Evolutionary conservation across 2,888 invertebrate species (phyloP).

Genomic region (Icerya purchasi): DNA sequence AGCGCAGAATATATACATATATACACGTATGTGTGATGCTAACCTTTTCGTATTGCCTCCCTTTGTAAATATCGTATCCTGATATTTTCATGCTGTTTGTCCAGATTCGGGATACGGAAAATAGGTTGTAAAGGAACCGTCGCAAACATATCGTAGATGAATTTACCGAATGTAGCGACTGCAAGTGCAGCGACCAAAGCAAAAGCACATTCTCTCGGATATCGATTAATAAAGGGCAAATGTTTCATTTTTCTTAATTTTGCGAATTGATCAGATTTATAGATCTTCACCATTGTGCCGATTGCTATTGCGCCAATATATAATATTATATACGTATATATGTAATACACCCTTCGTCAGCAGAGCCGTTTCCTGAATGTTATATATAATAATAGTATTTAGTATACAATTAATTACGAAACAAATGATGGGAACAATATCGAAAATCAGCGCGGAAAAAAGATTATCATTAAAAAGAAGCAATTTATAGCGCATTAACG

Average conservation of each 20-base stretch:
- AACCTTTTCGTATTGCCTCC: background rate
- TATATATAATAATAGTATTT: too few species aligned
- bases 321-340: too few species aligned
- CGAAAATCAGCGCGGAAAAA: too few species aligned
- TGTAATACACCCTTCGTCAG: too few species aligned
- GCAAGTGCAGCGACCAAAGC: background rate
- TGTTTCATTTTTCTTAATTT: background rate
- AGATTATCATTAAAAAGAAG: too few species aligned
- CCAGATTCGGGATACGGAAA: background rate
- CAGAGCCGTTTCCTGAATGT: too few species aligned
- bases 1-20: too few species aligned
- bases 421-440: too few species aligned
- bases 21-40: too few species aligned
- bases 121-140: background rate
- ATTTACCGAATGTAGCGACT: background rate
- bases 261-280: background rate
- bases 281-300: background rate
- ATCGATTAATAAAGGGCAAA: background rate
- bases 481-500: too few species aligned
- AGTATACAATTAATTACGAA: too few species aligned
- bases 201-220: background rate
- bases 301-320: too few species aligned
- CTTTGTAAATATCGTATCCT: background rate
- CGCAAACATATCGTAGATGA: background rate
- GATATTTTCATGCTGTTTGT: background rate